Evolutionary conservation across 2,888 invertebrate species (phyloP).

Genomic region (Catonia carolina): DNA sequence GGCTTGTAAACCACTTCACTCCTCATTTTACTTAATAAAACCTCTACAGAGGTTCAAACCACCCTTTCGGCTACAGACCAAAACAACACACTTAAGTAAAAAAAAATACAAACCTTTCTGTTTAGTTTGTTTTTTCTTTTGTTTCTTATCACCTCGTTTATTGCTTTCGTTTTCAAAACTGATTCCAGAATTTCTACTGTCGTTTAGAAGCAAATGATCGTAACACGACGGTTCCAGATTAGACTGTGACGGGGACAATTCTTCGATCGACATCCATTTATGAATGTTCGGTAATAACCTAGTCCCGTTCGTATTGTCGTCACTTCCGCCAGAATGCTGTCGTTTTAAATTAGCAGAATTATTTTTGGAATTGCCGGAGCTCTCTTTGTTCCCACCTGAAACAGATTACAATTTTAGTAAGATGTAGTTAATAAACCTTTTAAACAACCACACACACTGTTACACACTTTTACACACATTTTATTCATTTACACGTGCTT

Average conservation of each 20-base stretch:
- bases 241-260: conserved; percentile 30
- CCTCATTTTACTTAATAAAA: no score
- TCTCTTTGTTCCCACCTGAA: background rate
- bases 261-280: conserved; percentile 42
- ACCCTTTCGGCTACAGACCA: no score
- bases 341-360: conserved; percentile 41
- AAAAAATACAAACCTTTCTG: conserved; percentile 38
- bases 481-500: no score
- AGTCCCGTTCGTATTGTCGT: conserved; percentile 40
- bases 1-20: no score
- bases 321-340: conserved; percentile 50
- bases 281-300: no score
- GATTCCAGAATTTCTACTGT: conserved; percentile 11
- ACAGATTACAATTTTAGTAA: background rate
- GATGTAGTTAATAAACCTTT: background rate
- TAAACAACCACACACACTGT: no score
- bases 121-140: conserved; percentile 39
- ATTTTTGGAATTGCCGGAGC: no score
- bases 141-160: conserved; percentile 40
- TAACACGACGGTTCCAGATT: conserved; percentile 33
- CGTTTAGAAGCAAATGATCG: conserved; percentile 6
- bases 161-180: conserved; percentile 26
- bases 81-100: no score
- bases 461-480: no score
- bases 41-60: no score